phyloP scores from a whole-genome alignment of 1,140 invertebrate species.

The Anastrepha obliqua region DNA sequence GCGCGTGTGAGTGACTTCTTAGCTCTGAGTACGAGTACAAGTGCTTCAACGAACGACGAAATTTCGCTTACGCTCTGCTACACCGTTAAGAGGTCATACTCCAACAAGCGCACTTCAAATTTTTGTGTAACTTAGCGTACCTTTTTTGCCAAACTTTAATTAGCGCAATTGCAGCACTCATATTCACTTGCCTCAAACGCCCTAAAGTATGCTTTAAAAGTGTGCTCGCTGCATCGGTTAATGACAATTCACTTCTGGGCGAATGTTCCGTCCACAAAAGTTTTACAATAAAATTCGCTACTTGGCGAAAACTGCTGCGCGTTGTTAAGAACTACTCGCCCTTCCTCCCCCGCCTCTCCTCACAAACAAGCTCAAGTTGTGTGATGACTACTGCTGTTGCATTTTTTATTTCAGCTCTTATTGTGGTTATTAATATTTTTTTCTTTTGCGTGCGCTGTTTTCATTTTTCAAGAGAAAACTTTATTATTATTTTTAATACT shows the following conservation, averaged over 20 bases:
- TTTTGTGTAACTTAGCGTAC: neutral
- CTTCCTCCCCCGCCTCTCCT: neutral
- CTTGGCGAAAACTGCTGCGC: neutral
- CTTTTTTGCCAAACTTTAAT: slow-evolving; percentile 29
- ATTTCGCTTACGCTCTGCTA: neutral
- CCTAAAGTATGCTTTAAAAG: slow-evolving; percentile 26
- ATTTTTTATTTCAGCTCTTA: neutral
- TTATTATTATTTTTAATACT: neutral
- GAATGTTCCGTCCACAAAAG: slow-evolving; percentile 14
- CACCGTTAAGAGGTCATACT: slow-evolving; percentile 24
- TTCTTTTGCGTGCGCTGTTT: neutral
- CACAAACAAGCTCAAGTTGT: neutral
- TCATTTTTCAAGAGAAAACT: neutral
- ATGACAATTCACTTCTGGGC: slow-evolving; percentile 26
- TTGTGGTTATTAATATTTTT: neutral
- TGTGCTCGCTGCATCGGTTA: slow-evolving; percentile 19
- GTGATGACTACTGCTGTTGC: neutral
- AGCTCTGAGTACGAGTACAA: neutral
- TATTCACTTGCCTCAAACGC: slow-evolving; percentile 13
- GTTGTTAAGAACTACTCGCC: neutral
- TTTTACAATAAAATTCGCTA: slow-evolving; percentile 16
- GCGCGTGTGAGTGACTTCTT: neutral
- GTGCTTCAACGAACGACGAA: neutral
- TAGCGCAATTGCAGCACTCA: neutral
- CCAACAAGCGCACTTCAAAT: neutral